Evolutionary conservation across 1,140 invertebrate genomes (phyloP), one percentile per base, ranked within the genome.

Genomic region (Lordiphosa stackelbergi): DNA sequence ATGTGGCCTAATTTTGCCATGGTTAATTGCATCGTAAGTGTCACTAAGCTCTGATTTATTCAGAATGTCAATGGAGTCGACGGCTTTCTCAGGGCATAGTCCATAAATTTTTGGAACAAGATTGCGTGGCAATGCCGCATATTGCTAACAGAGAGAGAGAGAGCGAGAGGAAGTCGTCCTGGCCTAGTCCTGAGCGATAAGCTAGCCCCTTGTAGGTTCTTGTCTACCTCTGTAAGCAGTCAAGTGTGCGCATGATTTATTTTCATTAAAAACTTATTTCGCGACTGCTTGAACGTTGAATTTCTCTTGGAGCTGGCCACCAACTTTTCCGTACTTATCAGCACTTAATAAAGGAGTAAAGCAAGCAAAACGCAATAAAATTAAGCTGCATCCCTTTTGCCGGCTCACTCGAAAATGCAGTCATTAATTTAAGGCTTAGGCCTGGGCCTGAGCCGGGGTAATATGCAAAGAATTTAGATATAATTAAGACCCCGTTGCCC

Each of bases 351-450:
- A 68, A 53, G 43, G 40, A 38, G 64, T 53, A 40, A 62, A 57
- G 46, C 51, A 57, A 24, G 16, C n/a, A 52, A 24, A 53, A 51
- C 38, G 38, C 34, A 64, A 46, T 42, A 54, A 58, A 63, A 53
- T 47, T 70, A 71, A 69, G 64, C 46, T 69, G 73, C 60, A 66
- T 59, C 56, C 64, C 66, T 58, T 69, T 53, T 37, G 28, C 28
- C 22, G 45, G 28, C 42, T 52, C 42, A 19, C 64, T 57, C 36
- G 46, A 62, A 75, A 77, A 56, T 77, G 77, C 77, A 81, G 42
- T 72, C 75, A 75, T 81, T 81, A 83, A 81, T 81, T 83, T 81
- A 13, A 16, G 65, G 77, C 77, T 81, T 83, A 72, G 48, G 58
- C 64, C 53, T 42, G 40, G 54, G 41, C 64, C 53, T 42, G 40